Evolutionary conservation across 1,140 invertebrate genomes (phyloP).

Genomic region (Nasonia giraulti): DNA sequence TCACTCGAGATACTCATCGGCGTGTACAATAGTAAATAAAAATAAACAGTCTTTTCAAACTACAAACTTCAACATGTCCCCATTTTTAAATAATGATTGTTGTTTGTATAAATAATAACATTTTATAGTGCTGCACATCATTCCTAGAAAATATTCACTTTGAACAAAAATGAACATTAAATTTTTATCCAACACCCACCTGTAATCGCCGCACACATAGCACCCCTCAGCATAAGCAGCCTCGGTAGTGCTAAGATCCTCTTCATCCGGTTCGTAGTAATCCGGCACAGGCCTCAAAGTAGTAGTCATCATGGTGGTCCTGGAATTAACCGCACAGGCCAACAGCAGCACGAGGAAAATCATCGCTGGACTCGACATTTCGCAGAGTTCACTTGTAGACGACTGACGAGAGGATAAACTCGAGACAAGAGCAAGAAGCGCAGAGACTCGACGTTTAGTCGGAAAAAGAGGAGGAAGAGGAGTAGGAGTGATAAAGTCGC

Average conservation of each 20-base stretch:
- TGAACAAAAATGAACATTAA: too few species aligned
- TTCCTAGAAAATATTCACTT: too few species aligned
- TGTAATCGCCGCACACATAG: constrained; percentile 61
- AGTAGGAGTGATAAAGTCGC: background rate
- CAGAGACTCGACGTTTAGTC: background rate
- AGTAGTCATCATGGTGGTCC: constrained; percentile 27
- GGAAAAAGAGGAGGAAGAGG: background rate
- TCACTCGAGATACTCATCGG: background rate
- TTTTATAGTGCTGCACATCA: too few species aligned
- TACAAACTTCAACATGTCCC: background rate
- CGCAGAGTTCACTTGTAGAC: constrained; percentile 53
- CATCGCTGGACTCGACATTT: constrained; percentile 60
- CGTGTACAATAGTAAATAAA: too few species aligned
- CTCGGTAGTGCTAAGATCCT: constrained; percentile 30
- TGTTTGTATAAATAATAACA: too few species aligned
- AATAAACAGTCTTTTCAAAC: too few species aligned
- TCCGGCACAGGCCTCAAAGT: background rate
- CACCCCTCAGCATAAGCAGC: constrained; percentile 56
- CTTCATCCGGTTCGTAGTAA: constrained; percentile 22
- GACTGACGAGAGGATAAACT: background rate
- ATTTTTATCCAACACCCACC: constrained; percentile 49
- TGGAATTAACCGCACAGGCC: constrained; percentile 40
- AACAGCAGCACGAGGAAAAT: constrained; percentile 54
- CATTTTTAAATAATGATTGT: background rate
- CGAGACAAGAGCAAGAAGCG: background rate